Evolutionary conservation across 1,140 invertebrate species (phyloP), one percentile per base, ranked within the genome.

Genomic region (Ceratosolen fusciceps): DNA sequence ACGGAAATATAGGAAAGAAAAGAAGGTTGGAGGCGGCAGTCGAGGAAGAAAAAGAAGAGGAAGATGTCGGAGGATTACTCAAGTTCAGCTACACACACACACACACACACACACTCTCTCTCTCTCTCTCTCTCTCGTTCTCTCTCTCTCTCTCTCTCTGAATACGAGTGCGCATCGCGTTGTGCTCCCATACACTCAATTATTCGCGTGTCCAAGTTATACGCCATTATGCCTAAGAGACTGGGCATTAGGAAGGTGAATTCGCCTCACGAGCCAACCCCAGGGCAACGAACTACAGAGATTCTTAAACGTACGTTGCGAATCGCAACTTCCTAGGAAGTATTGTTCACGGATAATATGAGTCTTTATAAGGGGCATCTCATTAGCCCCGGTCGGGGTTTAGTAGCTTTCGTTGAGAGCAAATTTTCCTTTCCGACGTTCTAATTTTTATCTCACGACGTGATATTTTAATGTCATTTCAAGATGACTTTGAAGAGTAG

Each of bases 51-150:
- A 73, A 60, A 52, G 58, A 76, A 39, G 56, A 73, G 26, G 56
- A 74, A 77, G 60, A 73, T 77, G 65, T 67, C 65, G 34, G 65
- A 67, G 37, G 65, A 67, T 67, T 24, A 67, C 37, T 67, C 34
- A 43, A 24, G 65, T n/a, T 67, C n/a, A 26, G 7, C n/a, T n/a
- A n/a, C n/a, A n/a, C n/a, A n/a, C n/a, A n/a, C n/a, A n/a, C n/a
- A n/a, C n/a, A n/a, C n/a, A n/a, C n/a, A n/a, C n/a, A n/a, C n/a
- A n/a, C n/a, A n/a, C n/a, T n/a, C n/a, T n/a, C n/a, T n/a, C n/a
- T n/a, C n/a, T n/a, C n/a, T n/a, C n/a, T n/a, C n/a, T n/a, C n/a
- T n/a, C n/a, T n/a, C n/a, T n/a, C n/a, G n/a, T n/a, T n/a, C n/a
- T n/a, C n/a, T n/a, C n/a, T n/a, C n/a, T n/a, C 65, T 43, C 49